Conservation (phyloP, 2,888 invertebrate species). For the Selenia dentaria region DNA sequence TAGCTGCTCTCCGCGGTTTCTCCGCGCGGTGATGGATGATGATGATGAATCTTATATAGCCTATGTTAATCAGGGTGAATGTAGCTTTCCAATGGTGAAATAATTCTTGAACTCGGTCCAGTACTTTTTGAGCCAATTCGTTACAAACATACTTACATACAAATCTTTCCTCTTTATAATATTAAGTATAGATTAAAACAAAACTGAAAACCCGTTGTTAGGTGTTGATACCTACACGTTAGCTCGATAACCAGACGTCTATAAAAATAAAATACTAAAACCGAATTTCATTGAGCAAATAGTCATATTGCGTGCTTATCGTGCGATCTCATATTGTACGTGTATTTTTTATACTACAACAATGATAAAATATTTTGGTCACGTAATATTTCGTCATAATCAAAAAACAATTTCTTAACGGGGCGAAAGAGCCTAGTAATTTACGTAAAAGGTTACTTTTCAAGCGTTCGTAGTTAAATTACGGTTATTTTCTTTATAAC, state of each 20-base stretch:
- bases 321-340: slow-evolving; percentile 42
- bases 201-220: no score
- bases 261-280: slow-evolving; percentile 38
- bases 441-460: slow-evolving; percentile 42
- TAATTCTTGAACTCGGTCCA: no score
- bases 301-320: slow-evolving; percentile 65
- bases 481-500: slow-evolving; percentile 35
- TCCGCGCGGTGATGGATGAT: no score
- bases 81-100: no score
- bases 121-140: no score
- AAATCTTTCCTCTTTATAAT: no score
- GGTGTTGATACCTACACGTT: slow-evolving; percentile 2
- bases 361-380: slow-evolving; percentile 49
- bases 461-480: slow-evolving; percentile 35
- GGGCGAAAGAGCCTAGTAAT: slow-evolving; percentile 35
- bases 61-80: no score
- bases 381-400: slow-evolving; percentile 56
- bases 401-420: slow-evolving; percentile 42
- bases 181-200: no score
- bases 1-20: no score
- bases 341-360: slow-evolving; percentile 42
- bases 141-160: no score
- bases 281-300: slow-evolving; percentile 62
- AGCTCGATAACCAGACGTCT: slow-evolving; percentile 31
- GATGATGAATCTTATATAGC: no score